Conservation (phyloP, 1,140 invertebrate species). For the Laupala kohalensis region DNA sequence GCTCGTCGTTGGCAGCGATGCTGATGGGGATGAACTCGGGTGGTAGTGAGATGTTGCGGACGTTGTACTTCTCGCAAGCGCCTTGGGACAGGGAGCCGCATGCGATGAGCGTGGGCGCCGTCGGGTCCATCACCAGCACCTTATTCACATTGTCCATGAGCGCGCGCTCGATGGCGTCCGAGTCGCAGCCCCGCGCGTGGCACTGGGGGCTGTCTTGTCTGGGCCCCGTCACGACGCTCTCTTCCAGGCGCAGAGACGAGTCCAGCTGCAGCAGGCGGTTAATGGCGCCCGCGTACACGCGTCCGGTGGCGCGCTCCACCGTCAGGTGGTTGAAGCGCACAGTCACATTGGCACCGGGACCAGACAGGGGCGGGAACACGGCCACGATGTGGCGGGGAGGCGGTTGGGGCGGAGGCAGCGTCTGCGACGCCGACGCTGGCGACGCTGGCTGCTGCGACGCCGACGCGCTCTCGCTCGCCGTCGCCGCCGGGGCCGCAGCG, state of each 20-base stretch:
- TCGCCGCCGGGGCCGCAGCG: no score
- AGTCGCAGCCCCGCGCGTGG: constrained; percentile 66
- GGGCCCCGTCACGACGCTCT: constrained; percentile 56
- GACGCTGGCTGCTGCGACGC: no score
- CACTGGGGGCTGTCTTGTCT: constrained; percentile 74
- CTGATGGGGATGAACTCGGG: constrained; percentile 62
- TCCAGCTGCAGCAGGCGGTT: constrained; percentile 75
- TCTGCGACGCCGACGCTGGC: background rate
- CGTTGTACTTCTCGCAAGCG: constrained; percentile 72
- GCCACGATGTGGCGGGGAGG: background rate
- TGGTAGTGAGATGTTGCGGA: constrained; percentile 63
- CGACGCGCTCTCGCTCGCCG: no score
- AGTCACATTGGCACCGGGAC: background rate
- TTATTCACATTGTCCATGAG: constrained; percentile 82
- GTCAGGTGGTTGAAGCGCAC: constrained; percentile 42
- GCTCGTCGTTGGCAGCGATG: constrained; percentile 82
- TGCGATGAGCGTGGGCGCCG: constrained; percentile 62
- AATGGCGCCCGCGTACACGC: constrained; percentile 65
- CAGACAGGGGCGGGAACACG: background rate
- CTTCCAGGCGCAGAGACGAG: constrained; percentile 52
- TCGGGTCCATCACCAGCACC: constrained; percentile 74
- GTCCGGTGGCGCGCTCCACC: constrained; percentile 41
- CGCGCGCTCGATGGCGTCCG: constrained; percentile 44
- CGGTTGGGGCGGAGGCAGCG: background rate
- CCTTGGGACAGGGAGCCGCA: constrained; percentile 82